Conservation (phyloP, 2,888 invertebrate genomes). For the Aethes cnicana region DNA sequence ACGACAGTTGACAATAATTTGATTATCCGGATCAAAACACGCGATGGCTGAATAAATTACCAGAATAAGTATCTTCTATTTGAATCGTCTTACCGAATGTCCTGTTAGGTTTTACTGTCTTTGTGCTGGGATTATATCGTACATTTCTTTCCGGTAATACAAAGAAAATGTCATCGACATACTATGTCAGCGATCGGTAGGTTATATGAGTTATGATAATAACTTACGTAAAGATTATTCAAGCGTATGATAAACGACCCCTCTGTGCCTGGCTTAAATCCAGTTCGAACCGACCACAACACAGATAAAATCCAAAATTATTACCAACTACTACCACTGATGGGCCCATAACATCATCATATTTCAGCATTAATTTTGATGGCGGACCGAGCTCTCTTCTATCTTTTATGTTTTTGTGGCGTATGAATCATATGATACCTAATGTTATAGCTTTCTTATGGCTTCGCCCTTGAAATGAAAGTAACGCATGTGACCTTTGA, state of each 20-base stretch:
- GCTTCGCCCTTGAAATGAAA: conserved; percentile 44
- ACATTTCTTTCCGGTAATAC: not conserved
- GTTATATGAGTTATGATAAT: not conserved
- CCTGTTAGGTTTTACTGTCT: conserved; percentile 3
- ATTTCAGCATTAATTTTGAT: conserved; percentile 19
- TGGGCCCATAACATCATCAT: conserved; percentile 25
- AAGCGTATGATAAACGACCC: conserved; percentile 32
- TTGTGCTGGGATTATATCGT: not conserved
- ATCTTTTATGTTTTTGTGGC: conserved; percentile 15
- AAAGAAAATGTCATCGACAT: conserved; percentile 36
- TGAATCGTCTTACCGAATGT: conserved; percentile 5
- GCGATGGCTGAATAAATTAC: conserved; percentile 50
- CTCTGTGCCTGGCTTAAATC: conserved; percentile 33
- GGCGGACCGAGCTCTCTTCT: not conserved
- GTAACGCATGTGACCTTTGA: conserved; percentile 42
- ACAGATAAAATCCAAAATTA: conserved; percentile 17
- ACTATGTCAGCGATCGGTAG: conserved; percentile 32
- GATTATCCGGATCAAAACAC: conserved; percentile 42
- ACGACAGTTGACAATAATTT: conserved; percentile 41
- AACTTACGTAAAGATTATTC: conserved; percentile 12
- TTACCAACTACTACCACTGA: conserved; percentile 10
- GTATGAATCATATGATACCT: conserved; percentile 3
- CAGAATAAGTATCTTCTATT: too few relatives aligned
- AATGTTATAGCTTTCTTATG: conserved; percentile 23
- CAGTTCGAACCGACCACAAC: conserved; percentile 34